A percentile compares a stretch with the other conserved stretches of the same genome.
phyloP scores from a whole-genome alignment of 1,140 invertebrate species.

The Procambarus clarkii region DNA sequence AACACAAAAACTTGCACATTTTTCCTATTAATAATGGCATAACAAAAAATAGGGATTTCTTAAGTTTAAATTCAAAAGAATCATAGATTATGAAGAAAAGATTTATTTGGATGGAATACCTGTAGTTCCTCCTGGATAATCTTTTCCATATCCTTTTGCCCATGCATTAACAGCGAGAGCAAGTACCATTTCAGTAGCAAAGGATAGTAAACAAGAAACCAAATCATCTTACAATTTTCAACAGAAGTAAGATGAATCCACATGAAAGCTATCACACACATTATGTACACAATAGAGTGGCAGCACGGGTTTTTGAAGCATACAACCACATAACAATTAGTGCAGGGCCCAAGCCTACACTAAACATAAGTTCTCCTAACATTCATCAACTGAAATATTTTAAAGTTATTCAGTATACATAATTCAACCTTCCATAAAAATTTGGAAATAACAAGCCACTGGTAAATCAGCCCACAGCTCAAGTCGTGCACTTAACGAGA shows the following conservation, averaged over 20 bases:
- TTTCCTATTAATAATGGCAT: not conserved
- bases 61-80: not conserved
- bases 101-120: conserved; percentile 36
- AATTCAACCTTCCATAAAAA: conserved; percentile 45
- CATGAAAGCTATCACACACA: conserved; percentile 51
- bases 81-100: not conserved
- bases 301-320: conserved; percentile 51
- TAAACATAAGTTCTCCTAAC: conserved; percentile 37
- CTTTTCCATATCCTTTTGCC: not conserved
- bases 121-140: not conserved
- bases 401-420: conserved; percentile 31
- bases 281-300: conserved; percentile 46
- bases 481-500: conserved; percentile 60
- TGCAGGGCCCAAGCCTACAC: conserved; percentile 43
- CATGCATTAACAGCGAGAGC: not conserved
- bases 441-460: conserved; percentile 69
- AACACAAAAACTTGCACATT: not conserved
- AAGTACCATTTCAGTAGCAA: not conserved
- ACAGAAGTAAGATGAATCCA: not conserved
- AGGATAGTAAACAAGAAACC: not conserved
- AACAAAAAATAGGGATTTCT: not conserved
- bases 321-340: conserved; percentile 59
- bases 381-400: conserved; percentile 40
- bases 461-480: conserved; percentile 48
- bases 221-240: not conserved